Evolutionary conservation across 2,888 invertebrate genomes (phyloP).

Genomic region (Bursaphelenchus okinawaensis): DNA sequence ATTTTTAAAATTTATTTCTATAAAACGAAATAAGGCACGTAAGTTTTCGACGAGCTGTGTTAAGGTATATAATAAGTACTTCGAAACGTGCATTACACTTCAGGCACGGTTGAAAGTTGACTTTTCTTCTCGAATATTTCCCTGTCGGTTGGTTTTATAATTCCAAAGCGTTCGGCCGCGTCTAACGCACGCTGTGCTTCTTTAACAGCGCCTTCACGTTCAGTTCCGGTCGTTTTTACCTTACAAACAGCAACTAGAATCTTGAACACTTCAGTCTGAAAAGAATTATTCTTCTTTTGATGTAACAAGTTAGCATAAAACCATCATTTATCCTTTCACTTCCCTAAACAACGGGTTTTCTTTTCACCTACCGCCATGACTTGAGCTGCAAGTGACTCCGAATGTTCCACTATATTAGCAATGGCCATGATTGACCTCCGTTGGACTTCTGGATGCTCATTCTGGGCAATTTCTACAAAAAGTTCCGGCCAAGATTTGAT

Average conservation of each 20-base stretch:
- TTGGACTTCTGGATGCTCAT: conserved; percentile 53
- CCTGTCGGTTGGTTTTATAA: conserved; percentile 53
- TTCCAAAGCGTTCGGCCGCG: conserved; percentile 44
- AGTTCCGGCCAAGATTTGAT: conserved; percentile 51
- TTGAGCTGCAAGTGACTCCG: conserved; percentile 44
- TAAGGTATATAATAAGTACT: neutral
- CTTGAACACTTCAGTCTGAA: conserved; percentile 46
- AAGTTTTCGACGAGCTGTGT: too few species aligned
- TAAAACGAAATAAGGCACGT: neutral
- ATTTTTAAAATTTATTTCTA: neutral
- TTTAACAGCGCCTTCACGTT: conserved; percentile 39
- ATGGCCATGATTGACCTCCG: conserved; percentile 49
- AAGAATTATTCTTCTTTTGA: too few species aligned
- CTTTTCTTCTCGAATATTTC: conserved; percentile 47
- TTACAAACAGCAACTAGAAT: conserved; percentile 56
- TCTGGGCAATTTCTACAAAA: conserved; percentile 53
- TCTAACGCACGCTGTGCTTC: conserved; percentile 45
- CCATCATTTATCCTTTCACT: too few species aligned
- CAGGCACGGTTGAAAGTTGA: conserved; percentile 32
- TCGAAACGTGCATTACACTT: neutral
- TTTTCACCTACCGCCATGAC: conserved; percentile 48
- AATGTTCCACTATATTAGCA: conserved; percentile 49
- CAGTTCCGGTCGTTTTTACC: conserved; percentile 36
- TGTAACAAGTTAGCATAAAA: too few species aligned
- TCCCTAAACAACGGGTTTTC: too few species aligned